A percentile compares a stretch with the other conserved stretches of the same genome.
Evolutionary conservation across 2,113 vertebrate species (phyloP).

Genomic region (Brachionichthys hirsutus): DNA sequence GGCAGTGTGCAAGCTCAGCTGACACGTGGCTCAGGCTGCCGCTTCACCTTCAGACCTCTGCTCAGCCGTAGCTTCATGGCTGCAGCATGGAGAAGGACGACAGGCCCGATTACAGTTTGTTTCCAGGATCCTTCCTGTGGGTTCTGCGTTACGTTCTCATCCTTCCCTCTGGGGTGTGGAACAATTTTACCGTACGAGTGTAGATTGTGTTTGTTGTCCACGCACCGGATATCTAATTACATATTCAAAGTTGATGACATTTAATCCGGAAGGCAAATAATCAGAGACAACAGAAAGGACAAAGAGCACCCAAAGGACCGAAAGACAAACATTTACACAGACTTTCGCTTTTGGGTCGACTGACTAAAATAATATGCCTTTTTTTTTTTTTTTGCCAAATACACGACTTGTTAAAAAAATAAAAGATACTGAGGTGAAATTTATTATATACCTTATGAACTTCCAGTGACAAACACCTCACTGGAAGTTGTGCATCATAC

Average conservation of each 20-base stretch:
- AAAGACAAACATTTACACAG: slow-evolving; percentile 1
- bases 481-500: too few relatives aligned
- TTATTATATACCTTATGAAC: too few relatives aligned
- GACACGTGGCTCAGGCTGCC: slow-evolving; percentile 33
- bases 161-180: slow-evolving; percentile 24
- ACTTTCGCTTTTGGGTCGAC: background rate
- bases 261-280: slow-evolving; percentile 14
- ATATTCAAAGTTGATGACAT: slow-evolving; percentile 37
- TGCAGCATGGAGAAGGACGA: background rate
- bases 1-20: slow-evolving; percentile 58
- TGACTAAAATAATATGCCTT: too few relatives aligned
- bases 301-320: slow-evolving; percentile 3
- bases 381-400: too few relatives aligned
- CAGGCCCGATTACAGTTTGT: background rate
- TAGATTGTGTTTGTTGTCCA: background rate
- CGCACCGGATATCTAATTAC: slow-evolving; percentile 15
- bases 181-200: too few relatives aligned
- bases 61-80: background rate
- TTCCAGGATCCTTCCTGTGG: background rate
- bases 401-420: too few relatives aligned
- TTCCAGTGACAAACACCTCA: too few relatives aligned
- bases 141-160: slow-evolving; percentile 2
- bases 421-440: too few relatives aligned
- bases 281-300: slow-evolving; percentile 4
- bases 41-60: slow-evolving; percentile 7